Percentiles rank a stretch among this genome's conserved stretches.
phyloP scores from a whole-genome alignment of 2,888 invertebrate genomes.

The Tribolium freemani region DNA sequence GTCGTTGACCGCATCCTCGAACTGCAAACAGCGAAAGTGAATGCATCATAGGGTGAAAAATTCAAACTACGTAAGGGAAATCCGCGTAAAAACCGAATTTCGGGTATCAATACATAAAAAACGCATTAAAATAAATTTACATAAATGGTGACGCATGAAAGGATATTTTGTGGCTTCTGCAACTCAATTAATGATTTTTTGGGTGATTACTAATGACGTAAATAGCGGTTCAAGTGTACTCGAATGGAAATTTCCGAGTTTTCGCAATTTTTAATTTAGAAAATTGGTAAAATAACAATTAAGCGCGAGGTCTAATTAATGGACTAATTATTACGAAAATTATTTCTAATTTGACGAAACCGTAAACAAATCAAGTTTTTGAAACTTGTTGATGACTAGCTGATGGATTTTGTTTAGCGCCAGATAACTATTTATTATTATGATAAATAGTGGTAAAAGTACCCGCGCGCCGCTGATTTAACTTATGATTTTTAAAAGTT shows the following conservation, averaged over 20 bases:
- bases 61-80: background rate
- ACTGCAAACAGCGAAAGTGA: conserved; percentile 63
- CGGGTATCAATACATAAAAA: background rate
- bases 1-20: conserved; percentile 71
- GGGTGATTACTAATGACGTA: background rate
- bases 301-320: background rate
- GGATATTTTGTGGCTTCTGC: background rate
- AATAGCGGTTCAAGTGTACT: background rate
- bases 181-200: background rate
- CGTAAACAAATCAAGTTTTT: too few species aligned
- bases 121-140: background rate
- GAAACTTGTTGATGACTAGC: background rate
- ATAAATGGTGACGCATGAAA: background rate
- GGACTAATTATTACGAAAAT: background rate
- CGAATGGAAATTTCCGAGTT: background rate
- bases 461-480: background rate
- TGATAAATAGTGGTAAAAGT: background rate
- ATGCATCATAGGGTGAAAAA: conserved; percentile 29
- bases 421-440: background rate
- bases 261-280: background rate
- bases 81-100: background rate
- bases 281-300: background rate
- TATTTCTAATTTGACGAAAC: background rate
- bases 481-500: background rate
- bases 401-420: background rate